A percentile compares a stretch with the other conserved stretches of the same genome.
phyloP scores from a whole-genome alignment of 2,888 invertebrate species.

The Synergus umbraculus region DNA sequence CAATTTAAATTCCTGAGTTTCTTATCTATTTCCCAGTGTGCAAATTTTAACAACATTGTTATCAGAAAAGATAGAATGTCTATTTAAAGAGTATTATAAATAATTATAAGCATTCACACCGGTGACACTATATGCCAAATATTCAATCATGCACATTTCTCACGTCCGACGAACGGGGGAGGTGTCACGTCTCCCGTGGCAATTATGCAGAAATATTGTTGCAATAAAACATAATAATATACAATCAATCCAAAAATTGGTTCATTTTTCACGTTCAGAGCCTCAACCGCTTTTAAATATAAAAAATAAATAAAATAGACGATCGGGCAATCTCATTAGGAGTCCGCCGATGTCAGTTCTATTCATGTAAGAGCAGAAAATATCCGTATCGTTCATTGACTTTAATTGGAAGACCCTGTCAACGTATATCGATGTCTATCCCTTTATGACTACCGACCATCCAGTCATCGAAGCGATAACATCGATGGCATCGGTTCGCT shows the following conservation, averaged over 20 bases:
- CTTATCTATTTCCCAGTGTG: conserved; percentile 27
- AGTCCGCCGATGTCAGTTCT: not conserved
- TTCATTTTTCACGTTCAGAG: no score
- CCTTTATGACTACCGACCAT: not conserved
- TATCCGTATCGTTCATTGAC: conserved; percentile 4
- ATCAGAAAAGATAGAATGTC: not conserved
- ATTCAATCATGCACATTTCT: no score
- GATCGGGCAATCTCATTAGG: not conserved
- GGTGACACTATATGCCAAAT: no score
- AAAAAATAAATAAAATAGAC: conserved; percentile 7
- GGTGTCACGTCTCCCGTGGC: no score
- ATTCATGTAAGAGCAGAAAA: not conserved
- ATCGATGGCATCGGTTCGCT: not conserved
- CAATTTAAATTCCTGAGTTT: conserved; percentile 21
- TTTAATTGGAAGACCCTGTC: not conserved
- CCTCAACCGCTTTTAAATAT: not conserved
- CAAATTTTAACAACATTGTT: conserved; percentile 17
- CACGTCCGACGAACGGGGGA: no score
- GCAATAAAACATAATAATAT: no score
- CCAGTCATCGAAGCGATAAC: conserved; percentile 10
- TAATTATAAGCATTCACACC: no score
- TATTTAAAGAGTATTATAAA: no score
- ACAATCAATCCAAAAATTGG: no score
- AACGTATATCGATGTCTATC: not conserved
- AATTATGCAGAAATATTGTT: no score